Conservation (phyloP, 2,113 vertebrate genomes). For the Silurus meridionalis region DNA sequence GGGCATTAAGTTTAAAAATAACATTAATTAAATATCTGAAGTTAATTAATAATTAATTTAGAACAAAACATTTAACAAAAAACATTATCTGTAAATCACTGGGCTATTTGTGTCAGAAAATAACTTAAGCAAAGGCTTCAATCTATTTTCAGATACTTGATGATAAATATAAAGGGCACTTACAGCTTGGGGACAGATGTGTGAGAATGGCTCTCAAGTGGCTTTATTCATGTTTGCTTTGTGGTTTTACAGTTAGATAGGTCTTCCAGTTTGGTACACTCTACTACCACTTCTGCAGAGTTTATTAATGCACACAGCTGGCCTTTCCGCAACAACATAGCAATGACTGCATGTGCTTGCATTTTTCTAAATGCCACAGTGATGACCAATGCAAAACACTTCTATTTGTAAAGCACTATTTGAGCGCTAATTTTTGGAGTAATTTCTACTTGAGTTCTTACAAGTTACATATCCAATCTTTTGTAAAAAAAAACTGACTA, state of each 20-base stretch:
- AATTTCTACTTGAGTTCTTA: background rate
- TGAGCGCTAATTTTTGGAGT: background rate
- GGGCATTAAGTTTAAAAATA: background rate
- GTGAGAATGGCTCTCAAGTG: conserved; percentile 21
- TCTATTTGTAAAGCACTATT: background rate
- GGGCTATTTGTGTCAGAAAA: background rate
- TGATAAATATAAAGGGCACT: conserved; percentile 7
- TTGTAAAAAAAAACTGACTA: background rate
- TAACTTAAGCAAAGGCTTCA: background rate
- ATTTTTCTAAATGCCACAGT: background rate
- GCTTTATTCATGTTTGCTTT: conserved; percentile 3
- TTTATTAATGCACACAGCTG: background rate
- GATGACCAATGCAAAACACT: background rate
- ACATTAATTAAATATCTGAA: background rate
- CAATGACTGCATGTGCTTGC: background rate
- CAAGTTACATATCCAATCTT: background rate
- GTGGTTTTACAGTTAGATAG: conserved; percentile 16
- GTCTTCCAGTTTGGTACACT: conserved; percentile 18
- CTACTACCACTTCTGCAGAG: background rate
- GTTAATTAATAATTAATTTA: background rate
- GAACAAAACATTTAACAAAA: background rate
- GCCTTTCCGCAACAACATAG: background rate
- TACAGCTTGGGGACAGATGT: conserved; percentile 20
- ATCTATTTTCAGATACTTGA: background rate
- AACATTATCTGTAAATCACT: background rate